A percentile compares a stretch with the other conserved stretches of the same genome.
Conservation (phyloP, 2,113 vertebrate species). For the Ammospiza nelsoni region DNA sequence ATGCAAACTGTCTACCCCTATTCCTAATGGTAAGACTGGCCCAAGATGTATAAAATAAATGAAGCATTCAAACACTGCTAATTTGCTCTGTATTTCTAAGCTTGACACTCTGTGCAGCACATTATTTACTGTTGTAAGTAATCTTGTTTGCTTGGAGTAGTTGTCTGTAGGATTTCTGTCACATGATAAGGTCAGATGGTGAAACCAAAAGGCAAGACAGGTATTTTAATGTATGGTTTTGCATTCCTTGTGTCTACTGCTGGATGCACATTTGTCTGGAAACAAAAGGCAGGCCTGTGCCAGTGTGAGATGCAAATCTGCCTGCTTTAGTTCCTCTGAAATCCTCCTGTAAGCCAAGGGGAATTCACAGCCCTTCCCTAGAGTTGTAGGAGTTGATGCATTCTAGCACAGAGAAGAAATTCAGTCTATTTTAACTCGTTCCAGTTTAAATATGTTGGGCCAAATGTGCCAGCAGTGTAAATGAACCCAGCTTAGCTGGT, state of each 20-base stretch:
- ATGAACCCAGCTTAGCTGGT: background rate
- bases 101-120: background rate
- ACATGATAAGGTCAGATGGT: background rate
- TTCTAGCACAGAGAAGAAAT: background rate
- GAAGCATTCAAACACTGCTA: background rate
- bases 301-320: background rate
- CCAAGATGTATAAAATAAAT: background rate
- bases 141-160: background rate
- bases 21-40: background rate
- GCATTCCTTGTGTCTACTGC: background rate
- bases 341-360: background rate
- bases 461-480: background rate
- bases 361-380: background rate
- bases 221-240: background rate
- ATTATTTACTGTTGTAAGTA: background rate
- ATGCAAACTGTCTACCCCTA: background rate
- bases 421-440: background rate
- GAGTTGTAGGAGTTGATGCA: background rate
- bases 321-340: background rate
- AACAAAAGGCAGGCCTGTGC: constrained; percentile 2
- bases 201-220: background rate
- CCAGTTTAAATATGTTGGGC: background rate
- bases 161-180: background rate
- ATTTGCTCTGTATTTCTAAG: background rate
- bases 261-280: background rate